phyloP scores from a whole-genome alignment of 2,888 invertebrate genomes.

The Orchestes rusci region DNA sequence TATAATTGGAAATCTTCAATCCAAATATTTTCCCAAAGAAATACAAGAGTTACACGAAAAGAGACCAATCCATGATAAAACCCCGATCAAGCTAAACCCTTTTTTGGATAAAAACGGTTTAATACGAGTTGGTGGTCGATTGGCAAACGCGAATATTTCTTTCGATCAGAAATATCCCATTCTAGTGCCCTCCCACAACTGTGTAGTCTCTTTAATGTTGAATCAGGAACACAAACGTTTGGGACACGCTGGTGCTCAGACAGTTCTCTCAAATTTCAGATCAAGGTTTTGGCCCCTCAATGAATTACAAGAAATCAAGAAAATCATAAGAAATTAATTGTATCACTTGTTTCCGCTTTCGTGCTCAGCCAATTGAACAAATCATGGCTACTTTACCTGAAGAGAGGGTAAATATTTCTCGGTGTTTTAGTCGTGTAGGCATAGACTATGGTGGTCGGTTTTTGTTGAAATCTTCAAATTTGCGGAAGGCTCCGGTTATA shows the following conservation, averaged over 20 bases:
- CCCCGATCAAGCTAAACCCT: slow-evolving; percentile 15
- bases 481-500: slow-evolving; percentile 16
- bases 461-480: slow-evolving; percentile 19
- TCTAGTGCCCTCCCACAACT: slow-evolving; percentile 17
- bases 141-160: slow-evolving; percentile 14
- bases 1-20: slow-evolving; percentile 15
- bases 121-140: slow-evolving; percentile 21
- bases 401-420: slow-evolving; percentile 5
- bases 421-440: slow-evolving; percentile 12
- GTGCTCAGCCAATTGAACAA: slow-evolving; percentile 1
- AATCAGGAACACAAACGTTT: slow-evolving; percentile 12
- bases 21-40: not conserved
- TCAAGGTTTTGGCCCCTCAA: slow-evolving; percentile 9
- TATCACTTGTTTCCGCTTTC: slow-evolving; percentile 5
- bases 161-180: slow-evolving; percentile 21
- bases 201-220: slow-evolving; percentile 13
- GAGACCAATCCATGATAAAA: slow-evolving; percentile 1
- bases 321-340: slow-evolving; percentile 10
- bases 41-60: not conserved
- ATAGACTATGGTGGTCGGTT: slow-evolving; percentile 26
- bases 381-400: slow-evolving; percentile 9
- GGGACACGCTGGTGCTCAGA: slow-evolving; percentile 23
- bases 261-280: slow-evolving; percentile 20
- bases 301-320: slow-evolving; percentile 11
- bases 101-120: slow-evolving; percentile 16